Conservation (phyloP, 30 jellyfish, hydroid and myxozoan species). For the Turritopsis dohrnii region DNA sequence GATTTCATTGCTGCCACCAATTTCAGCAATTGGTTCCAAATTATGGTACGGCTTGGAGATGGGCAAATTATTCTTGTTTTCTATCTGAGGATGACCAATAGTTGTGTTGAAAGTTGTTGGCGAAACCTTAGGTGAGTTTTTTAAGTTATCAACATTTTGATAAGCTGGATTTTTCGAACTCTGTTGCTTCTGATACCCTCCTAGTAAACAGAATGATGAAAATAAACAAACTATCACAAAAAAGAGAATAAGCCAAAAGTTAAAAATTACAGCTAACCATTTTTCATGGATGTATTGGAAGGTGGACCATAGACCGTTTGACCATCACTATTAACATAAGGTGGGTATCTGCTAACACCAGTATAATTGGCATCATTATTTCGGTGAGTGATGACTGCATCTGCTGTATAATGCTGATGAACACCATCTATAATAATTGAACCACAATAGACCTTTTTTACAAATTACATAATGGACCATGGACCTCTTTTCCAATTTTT, state of each 20-base stretch:
- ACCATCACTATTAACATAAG: constrained; percentile 35
- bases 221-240: neutral
- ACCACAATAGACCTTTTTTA: no score
- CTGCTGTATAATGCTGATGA: constrained; percentile 74
- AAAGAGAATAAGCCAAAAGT: neutral
- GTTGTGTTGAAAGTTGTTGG: neutral
- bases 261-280: neutral
- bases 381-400: constrained; percentile 70
- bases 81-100: neutral
- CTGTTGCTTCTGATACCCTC: neutral
- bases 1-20: neutral
- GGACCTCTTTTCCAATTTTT: no score
- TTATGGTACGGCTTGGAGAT: neutral
- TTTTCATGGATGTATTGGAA: neutral
- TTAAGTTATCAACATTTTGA: neutral
- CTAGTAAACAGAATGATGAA: neutral
- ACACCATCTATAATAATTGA: constrained; percentile 49
- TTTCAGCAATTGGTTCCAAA: neutral
- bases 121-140: neutral
- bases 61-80: neutral
- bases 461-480: no score
- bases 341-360: constrained; percentile 95
- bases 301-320: constrained; percentile 30
- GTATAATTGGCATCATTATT: constrained; percentile 45
- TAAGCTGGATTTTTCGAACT: neutral